Percentiles rank a stretch among this genome's conserved stretches.
These are phyloP conservation scores for Helleia helle DNA, from an alignment of 2,888 invertebrate species.

Conservation along the genomic window DNA sequence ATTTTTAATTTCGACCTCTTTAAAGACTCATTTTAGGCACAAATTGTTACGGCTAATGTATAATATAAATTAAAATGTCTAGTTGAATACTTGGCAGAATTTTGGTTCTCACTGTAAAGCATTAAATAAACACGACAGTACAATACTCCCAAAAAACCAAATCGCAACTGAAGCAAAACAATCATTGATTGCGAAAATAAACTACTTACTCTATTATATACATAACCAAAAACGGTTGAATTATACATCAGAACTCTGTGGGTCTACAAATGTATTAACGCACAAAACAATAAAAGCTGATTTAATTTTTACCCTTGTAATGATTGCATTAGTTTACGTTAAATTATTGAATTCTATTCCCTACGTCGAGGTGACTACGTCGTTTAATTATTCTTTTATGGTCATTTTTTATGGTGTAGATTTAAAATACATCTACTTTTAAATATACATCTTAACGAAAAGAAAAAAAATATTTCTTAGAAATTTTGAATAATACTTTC, in stretches of 20 bases:
- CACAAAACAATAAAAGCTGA: not conserved
- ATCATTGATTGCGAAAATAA: constrained; percentile 33
- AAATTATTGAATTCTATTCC: not conserved
- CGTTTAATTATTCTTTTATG: too few species aligned
- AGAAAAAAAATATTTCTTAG: too few species aligned
- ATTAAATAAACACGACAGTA: constrained; percentile 1
- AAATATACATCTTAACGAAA: too few species aligned
- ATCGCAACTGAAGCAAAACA: not conserved
- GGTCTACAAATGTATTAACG: constrained; percentile 35
- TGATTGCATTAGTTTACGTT: not conserved
- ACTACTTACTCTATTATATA: constrained; percentile 51
- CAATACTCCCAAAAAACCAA: constrained; percentile 17
- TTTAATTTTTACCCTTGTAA: not conserved
- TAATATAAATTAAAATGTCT: constrained; percentile 3
- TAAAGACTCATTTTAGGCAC: not conserved
- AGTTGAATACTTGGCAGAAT: constrained; percentile 5
- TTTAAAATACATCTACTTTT: too few species aligned
- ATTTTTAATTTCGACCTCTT: not conserved
- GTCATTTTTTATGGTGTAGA: too few species aligned
- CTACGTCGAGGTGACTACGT: too few species aligned
- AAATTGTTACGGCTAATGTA: not conserved
- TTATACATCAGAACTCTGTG: constrained; percentile 41
- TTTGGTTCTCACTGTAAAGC: constrained; percentile 7
- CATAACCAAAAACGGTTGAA: constrained; percentile 53
- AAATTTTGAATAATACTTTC: too few species aligned